Evolutionary conservation across 2,888 invertebrate species (phyloP).

Genomic region (Girardia tigrina): DNA sequence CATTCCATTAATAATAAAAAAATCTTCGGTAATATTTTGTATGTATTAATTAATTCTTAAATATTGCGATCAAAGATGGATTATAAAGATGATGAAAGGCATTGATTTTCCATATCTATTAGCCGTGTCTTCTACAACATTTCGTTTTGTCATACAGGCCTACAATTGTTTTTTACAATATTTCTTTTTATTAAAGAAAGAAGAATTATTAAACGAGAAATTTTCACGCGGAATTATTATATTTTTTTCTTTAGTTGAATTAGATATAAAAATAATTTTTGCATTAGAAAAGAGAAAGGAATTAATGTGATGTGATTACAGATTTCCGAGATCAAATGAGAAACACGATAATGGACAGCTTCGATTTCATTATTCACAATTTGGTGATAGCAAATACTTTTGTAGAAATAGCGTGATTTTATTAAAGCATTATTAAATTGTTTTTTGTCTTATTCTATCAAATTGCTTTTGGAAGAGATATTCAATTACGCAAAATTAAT

Average conservation of each 20-base stretch:
- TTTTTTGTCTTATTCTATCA: not conserved
- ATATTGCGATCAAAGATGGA: conserved; percentile 2
- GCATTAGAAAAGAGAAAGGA: not conserved
- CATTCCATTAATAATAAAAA: too few species aligned
- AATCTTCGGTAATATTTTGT: not conserved
- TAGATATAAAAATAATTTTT: not conserved
- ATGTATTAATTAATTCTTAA: not conserved
- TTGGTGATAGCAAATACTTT: not conserved
- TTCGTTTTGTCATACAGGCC: not conserved
- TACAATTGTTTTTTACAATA: not conserved
- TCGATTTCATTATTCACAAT: not conserved
- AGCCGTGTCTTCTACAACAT: not conserved
- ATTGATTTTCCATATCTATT: not conserved
- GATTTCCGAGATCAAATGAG: conserved; percentile 1
- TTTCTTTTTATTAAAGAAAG: not conserved
- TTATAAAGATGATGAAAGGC: conserved; percentile 7
- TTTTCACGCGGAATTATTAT: not conserved
- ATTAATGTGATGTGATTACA: conserved; percentile 6
- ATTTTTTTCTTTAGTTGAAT: not conserved
- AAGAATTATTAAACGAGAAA: too few species aligned
- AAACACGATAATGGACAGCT: not conserved
- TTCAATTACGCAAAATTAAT: not conserved
- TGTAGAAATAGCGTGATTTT: not conserved
- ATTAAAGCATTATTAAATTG: not conserved
- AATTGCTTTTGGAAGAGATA: conserved; percentile 13